These are phyloP conservation scores for Agapostemon virescens DNA, from an alignment of 2,888 invertebrate genomes.

Conservation along the genomic window DNA sequence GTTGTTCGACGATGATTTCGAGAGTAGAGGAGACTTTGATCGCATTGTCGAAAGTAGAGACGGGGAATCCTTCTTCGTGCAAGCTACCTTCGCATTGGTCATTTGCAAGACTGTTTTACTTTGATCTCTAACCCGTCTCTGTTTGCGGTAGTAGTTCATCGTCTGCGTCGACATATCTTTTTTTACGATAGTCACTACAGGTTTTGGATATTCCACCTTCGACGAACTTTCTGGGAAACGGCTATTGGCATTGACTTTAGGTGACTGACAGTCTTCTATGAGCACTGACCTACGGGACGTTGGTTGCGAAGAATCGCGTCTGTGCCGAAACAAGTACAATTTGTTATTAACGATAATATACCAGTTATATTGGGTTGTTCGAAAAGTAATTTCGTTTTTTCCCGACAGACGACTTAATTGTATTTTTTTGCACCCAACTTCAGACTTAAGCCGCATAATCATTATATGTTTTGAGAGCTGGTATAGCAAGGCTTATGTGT, in stretches of 20 bases:
- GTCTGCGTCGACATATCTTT: constrained; percentile 9
- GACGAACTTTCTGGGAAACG: not conserved
- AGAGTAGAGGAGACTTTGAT: not conserved
- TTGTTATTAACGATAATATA: not conserved
- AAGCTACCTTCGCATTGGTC: not conserved
- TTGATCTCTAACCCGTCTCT: not conserved
- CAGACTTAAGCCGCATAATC: no score
- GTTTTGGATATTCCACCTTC: not conserved
- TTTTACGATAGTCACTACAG: not conserved
- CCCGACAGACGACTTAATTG: no score
- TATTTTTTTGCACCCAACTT: no score
- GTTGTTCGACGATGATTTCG: not conserved
- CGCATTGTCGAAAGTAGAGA: not conserved
- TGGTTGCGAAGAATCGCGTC: not conserved
- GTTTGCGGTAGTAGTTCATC: not conserved
- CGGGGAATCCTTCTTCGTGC: not conserved
- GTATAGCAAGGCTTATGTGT: no score
- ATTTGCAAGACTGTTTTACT: not conserved
- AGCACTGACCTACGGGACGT: not conserved
- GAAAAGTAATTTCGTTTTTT: no score
- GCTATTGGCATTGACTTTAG: not conserved
- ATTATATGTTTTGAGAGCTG: no score
- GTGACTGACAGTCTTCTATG: not conserved
- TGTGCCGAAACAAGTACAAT: not conserved
- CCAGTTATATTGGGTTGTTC: no score